A percentile compares a stretch with the other conserved stretches of the same genome.
Conservation (phyloP, 2,888 invertebrate species). For the Halictus ligatus region DNA sequence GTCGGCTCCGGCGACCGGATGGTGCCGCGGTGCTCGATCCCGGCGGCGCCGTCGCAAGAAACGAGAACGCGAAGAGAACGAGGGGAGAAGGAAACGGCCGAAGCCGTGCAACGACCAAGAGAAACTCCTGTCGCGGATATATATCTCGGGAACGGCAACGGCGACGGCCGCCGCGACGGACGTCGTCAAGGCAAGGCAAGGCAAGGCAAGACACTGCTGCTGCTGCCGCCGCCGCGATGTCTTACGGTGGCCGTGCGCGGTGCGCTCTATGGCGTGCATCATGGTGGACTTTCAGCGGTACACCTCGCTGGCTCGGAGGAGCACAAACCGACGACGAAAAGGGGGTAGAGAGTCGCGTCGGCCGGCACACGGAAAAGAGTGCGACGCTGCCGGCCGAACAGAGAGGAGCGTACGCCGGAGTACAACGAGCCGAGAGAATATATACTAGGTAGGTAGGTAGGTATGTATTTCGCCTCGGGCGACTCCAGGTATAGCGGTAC, state of each 20-base stretch:
- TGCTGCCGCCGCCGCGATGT: no score
- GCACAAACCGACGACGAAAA: constrained; percentile 48
- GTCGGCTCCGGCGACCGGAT: neutral
- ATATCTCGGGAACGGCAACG: constrained; percentile 2
- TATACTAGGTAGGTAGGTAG: constrained; percentile 82
- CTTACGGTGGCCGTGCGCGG: constrained; percentile 70
- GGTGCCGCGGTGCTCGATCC: neutral
- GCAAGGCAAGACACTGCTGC: constrained; percentile 62
- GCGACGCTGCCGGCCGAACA: neutral
- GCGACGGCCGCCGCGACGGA: constrained; percentile 43
- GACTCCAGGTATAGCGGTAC: constrained; percentile 83
- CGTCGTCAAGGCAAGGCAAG: constrained; percentile 67
- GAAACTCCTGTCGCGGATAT: neutral
- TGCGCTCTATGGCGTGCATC: constrained; percentile 75
- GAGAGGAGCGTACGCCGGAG: constrained; percentile 36
- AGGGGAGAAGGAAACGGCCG: neutral
- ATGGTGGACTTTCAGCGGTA: constrained; percentile 71
- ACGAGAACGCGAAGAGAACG: neutral
- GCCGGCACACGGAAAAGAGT: constrained; percentile 19
- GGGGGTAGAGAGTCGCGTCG: constrained; percentile 50
- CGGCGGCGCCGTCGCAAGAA: neutral
- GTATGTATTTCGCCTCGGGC: constrained; percentile 82
- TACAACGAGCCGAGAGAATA: constrained; percentile 65
- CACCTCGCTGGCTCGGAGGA: constrained; percentile 56
- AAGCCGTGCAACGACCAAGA: constrained; percentile 15